Evolutionary conservation across 2,888 invertebrate species (phyloP).

Genomic region (Eupithecia centaureata): DNA sequence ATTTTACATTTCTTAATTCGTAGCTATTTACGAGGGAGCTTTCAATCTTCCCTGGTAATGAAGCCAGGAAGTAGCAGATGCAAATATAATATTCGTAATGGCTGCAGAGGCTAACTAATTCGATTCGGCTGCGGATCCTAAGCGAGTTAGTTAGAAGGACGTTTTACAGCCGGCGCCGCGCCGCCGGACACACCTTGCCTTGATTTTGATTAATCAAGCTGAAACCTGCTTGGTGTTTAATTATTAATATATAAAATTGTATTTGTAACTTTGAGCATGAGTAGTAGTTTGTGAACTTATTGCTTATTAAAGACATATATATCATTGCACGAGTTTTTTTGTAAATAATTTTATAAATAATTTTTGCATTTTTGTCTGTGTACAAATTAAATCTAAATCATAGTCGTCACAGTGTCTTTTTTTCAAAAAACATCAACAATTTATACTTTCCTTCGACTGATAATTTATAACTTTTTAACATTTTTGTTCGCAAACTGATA

Average conservation of each 20-base stretch:
- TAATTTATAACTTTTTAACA: no score
- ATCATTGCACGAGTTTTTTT: no score
- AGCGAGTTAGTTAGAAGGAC: constrained; percentile 69
- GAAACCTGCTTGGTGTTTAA: constrained; percentile 10
- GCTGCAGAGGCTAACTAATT: constrained; percentile 76
- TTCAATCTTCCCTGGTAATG: constrained; percentile 51
- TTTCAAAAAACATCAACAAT: no score
- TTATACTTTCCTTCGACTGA: no score
- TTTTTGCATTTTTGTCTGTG: no score
- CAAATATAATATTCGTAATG: constrained; percentile 80
- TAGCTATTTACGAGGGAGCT: constrained; percentile 25
- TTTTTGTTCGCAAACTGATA: no score
- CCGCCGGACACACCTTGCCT: constrained; percentile 38
- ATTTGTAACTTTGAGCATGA: neutral
- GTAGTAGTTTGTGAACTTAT: neutral
- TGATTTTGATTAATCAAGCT: constrained; percentile 40
- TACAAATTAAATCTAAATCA: no score
- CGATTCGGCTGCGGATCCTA: constrained; percentile 77
- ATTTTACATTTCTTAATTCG: constrained; percentile 24
- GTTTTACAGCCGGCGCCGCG: constrained; percentile 57
- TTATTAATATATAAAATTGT: neutral
- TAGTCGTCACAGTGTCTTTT: no score
- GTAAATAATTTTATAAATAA: no score
- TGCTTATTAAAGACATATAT: neutral
- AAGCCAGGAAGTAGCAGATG: constrained; percentile 65